phyloP scores from a whole-genome alignment of 2,888 invertebrate species.

The Sepioteuthis lessoniana region DNA sequence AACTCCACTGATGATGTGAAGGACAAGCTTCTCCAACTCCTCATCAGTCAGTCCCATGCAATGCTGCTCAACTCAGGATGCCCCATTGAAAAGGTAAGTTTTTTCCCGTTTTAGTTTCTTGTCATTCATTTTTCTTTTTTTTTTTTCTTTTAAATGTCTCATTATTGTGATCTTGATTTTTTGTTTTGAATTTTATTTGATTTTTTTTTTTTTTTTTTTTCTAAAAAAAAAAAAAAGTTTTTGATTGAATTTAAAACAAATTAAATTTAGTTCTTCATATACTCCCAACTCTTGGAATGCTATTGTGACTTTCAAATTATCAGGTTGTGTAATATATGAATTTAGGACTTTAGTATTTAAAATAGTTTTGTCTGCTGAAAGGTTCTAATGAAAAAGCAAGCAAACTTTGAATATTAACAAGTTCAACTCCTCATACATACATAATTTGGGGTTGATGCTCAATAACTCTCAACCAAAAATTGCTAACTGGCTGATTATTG shows the following conservation, averaged over 20 bases:
- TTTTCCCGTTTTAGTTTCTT: too few species aligned
- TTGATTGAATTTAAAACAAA: neutral
- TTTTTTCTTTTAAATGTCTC: neutral
- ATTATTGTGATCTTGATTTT: neutral
- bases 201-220: neutral
- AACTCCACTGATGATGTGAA: conserved; percentile 83
- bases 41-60: conserved; percentile 90
- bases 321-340: too few species aligned
- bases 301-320: neutral
- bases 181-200: neutral
- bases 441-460: neutral
- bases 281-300: neutral
- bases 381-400: neutral
- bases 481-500: neutral
- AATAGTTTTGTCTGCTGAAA: neutral
- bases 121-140: neutral
- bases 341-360: too few species aligned
- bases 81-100: conserved; percentile 83
- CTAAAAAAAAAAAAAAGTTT: neutral
- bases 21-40: conserved; percentile 90
- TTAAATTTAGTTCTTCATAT: neutral
- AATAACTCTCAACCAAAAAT: neutral
- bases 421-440: too few species aligned
- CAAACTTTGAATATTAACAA: neutral
- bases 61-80: conserved; percentile 91